Evolutionary conservation across 2,888 invertebrate genomes (phyloP).

Genomic region (Meandrusa payeni): DNA sequence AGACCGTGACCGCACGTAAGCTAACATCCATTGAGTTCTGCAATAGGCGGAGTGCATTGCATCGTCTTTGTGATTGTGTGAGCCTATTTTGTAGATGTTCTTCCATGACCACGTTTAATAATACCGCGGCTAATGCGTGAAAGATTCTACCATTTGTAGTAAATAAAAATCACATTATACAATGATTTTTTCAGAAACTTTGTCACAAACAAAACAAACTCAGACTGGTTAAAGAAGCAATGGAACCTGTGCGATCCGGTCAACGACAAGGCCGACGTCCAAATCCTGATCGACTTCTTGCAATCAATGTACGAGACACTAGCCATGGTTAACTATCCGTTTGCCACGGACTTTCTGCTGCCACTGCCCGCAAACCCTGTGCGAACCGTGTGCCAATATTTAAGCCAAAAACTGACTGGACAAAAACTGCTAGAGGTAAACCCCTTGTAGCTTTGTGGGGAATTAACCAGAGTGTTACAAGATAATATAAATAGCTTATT

Average conservation of each 20-base stretch:
- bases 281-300: conserved; percentile 85
- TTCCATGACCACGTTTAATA: no score
- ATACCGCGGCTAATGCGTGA: no score
- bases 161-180: no score
- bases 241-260: conserved; percentile 90
- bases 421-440: conserved; percentile 76
- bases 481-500: no score
- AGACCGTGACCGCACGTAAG: no score
- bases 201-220: conserved; percentile 82
- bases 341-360: conserved; percentile 89
- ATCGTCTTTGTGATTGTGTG: no score
- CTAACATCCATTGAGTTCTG: no score
- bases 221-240: conserved; percentile 83
- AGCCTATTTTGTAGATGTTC: no score
- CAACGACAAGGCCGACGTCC: conserved; percentile 63
- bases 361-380: conserved; percentile 94
- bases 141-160: no score
- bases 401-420: conserved; percentile 67
- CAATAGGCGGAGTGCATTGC: no score
- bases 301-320: conserved; percentile 87
- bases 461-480: no score
- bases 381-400: conserved; percentile 79
- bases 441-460: no score
- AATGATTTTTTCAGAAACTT: conserved; percentile 57
- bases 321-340: conserved; percentile 98